Conservation (phyloP, 2,888 invertebrate species). For the Plebejus anna region DNA sequence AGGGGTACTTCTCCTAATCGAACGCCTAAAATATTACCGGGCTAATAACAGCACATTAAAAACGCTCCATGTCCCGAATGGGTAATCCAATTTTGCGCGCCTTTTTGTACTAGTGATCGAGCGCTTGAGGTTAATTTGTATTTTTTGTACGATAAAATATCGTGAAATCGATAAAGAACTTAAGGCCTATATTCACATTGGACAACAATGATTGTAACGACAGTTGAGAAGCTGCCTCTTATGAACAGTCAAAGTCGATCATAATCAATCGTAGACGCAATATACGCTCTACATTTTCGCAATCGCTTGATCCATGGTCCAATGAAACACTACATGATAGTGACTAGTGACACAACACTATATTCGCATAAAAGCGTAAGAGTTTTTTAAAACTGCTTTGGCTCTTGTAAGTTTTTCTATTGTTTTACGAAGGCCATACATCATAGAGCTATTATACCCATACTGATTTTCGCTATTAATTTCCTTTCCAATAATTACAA, state of each 20-base stretch:
- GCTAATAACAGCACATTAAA: constrained; percentile 27
- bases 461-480: background rate
- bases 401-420: background rate
- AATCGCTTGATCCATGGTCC: no score
- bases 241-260: no score
- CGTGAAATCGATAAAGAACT: background rate
- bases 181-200: background rate
- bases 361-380: no score
- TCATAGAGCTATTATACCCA: no score
- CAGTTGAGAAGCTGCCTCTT: background rate
- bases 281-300: no score
- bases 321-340: no score
- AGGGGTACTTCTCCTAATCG: constrained; percentile 55
- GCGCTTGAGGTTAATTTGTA: background rate
- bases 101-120: background rate
- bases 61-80: constrained; percentile 1
- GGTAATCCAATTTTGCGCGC: background rate
- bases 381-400: no score
- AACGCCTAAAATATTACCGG: constrained; percentile 29
- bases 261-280: no score
- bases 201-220: no score
- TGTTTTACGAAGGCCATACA: background rate
- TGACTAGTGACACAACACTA: no score
- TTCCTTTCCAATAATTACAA: constrained; percentile 39
- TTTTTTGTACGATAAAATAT: background rate